Base-by-base conservation (phyloP, 1,140 invertebrate genomes). In the Pygmarrhopalites habei region DNA sequence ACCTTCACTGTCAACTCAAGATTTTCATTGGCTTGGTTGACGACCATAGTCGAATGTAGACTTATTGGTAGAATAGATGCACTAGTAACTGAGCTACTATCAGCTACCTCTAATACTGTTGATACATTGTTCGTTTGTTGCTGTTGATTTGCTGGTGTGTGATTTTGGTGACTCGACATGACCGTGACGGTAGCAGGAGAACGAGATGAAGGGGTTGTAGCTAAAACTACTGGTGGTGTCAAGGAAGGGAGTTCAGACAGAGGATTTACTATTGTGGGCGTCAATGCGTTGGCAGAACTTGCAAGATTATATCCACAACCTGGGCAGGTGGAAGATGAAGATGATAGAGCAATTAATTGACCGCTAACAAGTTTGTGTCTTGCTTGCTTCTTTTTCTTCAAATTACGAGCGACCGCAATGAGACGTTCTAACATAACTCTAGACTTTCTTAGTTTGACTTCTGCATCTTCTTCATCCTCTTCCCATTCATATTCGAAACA, bases 401-500 rank as follows among this genome's bases (percentile, higher is more conserved):
- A 39, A 30, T 30, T 58, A 15, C 47, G 26, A 3, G 65, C 65
- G 0, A 64, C 47, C 12, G 21, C 21, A 15, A 64, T 41, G 2
- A 70, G 29, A 23, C 53, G 39, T 7, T 63, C 65, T 12, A 67
- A 23, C 58, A 68, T 64, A 26, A 57, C 26, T 21, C 32, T 21
- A 15, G 19, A 49, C n/a, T n/a, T n/a, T 51, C 60, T 12, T 10
- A 30, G 32, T 21, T 29, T 43, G 5, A 41, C 14, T 57, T 53
- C 57, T 35, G 5, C 21, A 28, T 25, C 28, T 30, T 58, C 55
- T 32, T 62, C 62, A 29, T 41, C 32, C n/a, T 60, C 46, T 23
- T 80, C 77, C 88, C 88, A 93, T 79, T 86, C 86, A 75, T 93
- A 93, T 74, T 92, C 88, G 46, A 93, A 75, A 64, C 83, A 80